Conservation (phyloP, 2,888 invertebrate genomes). For the Hofmannophila pseudospretella region DNA sequence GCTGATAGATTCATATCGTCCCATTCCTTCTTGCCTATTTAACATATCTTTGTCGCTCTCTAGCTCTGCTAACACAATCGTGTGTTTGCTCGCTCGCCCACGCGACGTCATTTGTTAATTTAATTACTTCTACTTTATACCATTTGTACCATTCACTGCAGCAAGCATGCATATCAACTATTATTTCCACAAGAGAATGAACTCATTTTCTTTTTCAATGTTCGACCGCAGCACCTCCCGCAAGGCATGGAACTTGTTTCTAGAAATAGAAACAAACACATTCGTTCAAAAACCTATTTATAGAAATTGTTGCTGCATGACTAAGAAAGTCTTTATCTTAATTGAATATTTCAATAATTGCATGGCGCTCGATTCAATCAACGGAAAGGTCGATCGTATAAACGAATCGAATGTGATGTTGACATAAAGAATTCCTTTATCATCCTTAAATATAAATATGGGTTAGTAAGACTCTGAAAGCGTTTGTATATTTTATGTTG, state of each 20-base stretch:
- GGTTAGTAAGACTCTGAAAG: neutral
- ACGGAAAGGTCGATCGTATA: neutral
- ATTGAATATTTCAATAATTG: neutral
- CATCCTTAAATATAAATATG: conserved; percentile 1
- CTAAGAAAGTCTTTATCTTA: conserved; percentile 1
- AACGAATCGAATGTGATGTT: conserved; percentile 6
- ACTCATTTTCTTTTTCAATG: neutral
- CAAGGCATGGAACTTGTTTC: conserved; percentile 3
- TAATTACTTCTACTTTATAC: conserved; percentile 47
- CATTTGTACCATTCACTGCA: conserved; percentile 23
- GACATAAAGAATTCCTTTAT: conserved; percentile 7
- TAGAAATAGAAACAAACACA: conserved; percentile 4
- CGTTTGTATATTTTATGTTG: conserved; percentile 9
- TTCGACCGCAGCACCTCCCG: conserved; percentile 1
- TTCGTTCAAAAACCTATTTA: conserved; percentile 3
- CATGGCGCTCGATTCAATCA: neutral
- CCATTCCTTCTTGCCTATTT: conserved; percentile 39
- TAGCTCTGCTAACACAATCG: conserved; percentile 35
- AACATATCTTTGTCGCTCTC: conserved; percentile 46
- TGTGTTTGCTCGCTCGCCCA: conserved; percentile 44
- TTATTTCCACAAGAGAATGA: neutral
- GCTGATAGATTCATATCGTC: conserved; percentile 47
- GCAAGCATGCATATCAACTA: neutral
- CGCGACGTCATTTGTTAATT: conserved; percentile 62
- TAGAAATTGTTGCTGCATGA: conserved; percentile 5